Evolutionary conservation across 2,113 vertebrate species (phyloP).

Genomic region (Myodes glareolus): DNA sequence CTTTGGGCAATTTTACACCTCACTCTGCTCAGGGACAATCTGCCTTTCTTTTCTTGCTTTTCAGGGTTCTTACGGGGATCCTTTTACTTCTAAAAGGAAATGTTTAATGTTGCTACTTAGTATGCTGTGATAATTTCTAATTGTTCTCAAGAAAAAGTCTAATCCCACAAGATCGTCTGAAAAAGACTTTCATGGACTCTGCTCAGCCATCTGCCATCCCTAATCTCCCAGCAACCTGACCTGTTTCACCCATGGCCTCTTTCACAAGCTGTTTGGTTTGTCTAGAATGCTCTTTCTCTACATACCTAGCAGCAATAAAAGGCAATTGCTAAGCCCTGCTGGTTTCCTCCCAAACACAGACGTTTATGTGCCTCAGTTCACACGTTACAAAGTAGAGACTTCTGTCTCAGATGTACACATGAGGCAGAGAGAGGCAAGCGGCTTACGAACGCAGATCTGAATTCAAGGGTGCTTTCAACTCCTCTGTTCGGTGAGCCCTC

Average conservation of each 20-base stretch:
- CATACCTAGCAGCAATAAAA: background rate
- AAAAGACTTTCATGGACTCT: background rate
- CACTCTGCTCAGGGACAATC: background rate
- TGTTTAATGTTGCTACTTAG: conserved; percentile 8
- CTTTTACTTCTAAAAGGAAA: background rate
- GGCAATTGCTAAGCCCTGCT: background rate
- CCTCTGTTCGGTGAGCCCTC: background rate
- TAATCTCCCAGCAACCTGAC: background rate
- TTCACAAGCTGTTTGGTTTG: background rate
- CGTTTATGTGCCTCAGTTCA: background rate
- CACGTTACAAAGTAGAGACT: background rate
- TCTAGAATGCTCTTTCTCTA: conserved; percentile 14
- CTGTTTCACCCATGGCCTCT: background rate
- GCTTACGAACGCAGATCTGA: background rate
- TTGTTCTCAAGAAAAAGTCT: conserved; percentile 5
- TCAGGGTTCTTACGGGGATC: background rate
- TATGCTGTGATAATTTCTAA: background rate
- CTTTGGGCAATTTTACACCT: background rate
- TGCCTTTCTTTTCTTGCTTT: background rate
- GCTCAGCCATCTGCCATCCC: background rate
- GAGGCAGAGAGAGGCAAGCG: conserved; percentile 17
- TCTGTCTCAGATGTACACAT: background rate
- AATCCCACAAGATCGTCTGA: background rate
- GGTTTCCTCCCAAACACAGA: background rate
- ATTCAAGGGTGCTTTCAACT: conserved; percentile 6